Evolutionary conservation across 2,797 vertebrate species (phyloP).

Genomic region (Acanthornis magna): DNA sequence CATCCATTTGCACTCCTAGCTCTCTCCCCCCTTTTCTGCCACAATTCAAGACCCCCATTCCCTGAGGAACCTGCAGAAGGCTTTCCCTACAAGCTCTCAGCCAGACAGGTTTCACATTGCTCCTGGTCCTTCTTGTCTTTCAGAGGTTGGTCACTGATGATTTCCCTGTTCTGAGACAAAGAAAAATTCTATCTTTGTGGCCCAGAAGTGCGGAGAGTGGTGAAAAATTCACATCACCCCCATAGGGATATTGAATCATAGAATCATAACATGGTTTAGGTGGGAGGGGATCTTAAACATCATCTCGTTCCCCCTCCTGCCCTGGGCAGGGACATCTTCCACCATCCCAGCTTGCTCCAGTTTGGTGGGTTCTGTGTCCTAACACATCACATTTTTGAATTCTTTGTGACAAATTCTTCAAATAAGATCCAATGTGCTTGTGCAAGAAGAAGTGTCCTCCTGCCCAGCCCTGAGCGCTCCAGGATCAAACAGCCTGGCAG

Average conservation of each 20-base stretch:
- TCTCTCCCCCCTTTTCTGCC: not conserved
- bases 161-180: not conserved
- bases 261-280: not conserved
- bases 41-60: accelerated
- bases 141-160: not conserved
- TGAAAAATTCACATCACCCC: not conserved
- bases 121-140: not conserved
- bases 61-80: not conserved
- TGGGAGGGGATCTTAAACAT: not conserved
- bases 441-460: not conserved
- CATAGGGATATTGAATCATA: not conserved
- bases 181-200: not conserved
- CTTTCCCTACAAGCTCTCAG: not conserved
- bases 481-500: not conserved
- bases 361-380: not conserved
- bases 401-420: not conserved
- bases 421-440: not conserved
- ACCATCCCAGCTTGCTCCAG: not conserved
- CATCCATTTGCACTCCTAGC: not conserved
- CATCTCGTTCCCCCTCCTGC: not conserved
- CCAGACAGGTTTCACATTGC: not conserved
- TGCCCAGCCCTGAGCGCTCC: not conserved
- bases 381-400: not conserved
- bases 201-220: not conserved
- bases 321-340: not conserved